A percentile compares a stretch with the other conserved stretches of the same genome.
phyloP scores from a whole-genome alignment of 2,888 invertebrate genomes.

The Rotaria socialis region DNA sequence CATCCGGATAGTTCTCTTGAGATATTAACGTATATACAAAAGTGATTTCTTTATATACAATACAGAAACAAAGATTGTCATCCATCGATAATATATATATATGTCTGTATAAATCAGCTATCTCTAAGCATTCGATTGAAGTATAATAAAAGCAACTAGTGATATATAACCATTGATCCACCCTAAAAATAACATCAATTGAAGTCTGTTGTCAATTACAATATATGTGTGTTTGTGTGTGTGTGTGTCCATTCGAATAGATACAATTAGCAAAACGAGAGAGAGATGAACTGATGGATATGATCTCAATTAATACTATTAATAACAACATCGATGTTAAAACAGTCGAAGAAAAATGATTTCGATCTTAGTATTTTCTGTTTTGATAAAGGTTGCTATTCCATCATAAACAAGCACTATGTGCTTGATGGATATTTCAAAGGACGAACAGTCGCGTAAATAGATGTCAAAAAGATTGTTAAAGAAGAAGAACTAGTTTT shows the following conservation, averaged over 20 bases:
- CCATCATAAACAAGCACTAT: not conserved
- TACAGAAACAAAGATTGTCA: not conserved
- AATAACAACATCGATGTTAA: not conserved
- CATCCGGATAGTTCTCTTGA: not conserved
- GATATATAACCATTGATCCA: not conserved
- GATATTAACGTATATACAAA: not conserved
- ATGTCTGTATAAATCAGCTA: not conserved
- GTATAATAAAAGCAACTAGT: not conserved
- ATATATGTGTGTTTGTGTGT: not conserved
- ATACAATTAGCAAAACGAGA: not conserved
- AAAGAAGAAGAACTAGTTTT: not conserved
- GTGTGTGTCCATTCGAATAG: not conserved
- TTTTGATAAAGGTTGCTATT: not conserved
- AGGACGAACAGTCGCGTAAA: not conserved
- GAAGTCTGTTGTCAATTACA: not conserved
- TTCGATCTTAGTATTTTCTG: not conserved
- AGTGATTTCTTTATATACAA: not conserved
- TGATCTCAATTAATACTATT: not conserved
- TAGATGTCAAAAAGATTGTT: conserved; percentile 15
- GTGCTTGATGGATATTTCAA: not conserved
- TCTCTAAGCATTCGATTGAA: not conserved
- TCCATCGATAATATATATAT: not conserved
- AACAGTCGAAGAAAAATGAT: not conserved
- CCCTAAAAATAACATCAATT: not conserved
- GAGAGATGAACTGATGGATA: not conserved